These are phyloP conservation scores for Megaceryle maxima DNA, from an alignment of 2,113 vertebrate species.

Conservation along the genomic window DNA sequence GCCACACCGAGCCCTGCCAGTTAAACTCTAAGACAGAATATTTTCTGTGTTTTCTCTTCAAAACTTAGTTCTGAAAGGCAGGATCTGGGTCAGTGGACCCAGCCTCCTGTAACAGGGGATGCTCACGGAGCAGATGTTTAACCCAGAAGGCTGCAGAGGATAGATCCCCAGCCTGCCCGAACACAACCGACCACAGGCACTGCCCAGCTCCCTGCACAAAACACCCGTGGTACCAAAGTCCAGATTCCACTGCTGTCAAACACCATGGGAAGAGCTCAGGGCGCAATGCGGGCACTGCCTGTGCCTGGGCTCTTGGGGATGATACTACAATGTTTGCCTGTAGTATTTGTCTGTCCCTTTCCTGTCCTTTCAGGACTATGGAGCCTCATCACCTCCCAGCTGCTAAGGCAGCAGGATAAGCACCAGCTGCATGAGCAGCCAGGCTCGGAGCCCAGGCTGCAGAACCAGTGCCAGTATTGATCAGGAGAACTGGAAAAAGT, in stretches of 20 bases:
- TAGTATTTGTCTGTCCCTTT: not conserved
- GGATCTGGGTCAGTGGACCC: not conserved
- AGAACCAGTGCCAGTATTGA: conserved; percentile 25
- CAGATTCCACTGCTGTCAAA: not conserved
- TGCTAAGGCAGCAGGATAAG: not conserved
- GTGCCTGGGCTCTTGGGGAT: not conserved
- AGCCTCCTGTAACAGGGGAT: fast-evolving
- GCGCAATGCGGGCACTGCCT: not conserved
- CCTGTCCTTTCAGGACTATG: not conserved
- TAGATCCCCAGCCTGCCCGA: not conserved
- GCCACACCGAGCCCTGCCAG: not conserved
- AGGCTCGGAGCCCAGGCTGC: not conserved
- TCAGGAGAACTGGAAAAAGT: conserved; percentile 22
- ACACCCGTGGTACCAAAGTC: not conserved
- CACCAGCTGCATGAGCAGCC: not conserved
- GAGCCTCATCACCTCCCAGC: not conserved
- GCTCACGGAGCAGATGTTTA: not conserved
- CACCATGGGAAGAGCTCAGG: not conserved
- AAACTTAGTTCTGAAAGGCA: not conserved
- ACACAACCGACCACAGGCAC: not conserved
- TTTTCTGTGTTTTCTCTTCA: not conserved
- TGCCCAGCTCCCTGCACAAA: not conserved
- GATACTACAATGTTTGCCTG: not conserved
- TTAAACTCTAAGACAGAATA: not conserved
- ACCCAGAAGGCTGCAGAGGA: too few relatives aligned